These are phyloP conservation scores for Parasteatoda lunata DNA, from an alignment of 2,888 invertebrate species.

Conservation along the genomic window DNA sequence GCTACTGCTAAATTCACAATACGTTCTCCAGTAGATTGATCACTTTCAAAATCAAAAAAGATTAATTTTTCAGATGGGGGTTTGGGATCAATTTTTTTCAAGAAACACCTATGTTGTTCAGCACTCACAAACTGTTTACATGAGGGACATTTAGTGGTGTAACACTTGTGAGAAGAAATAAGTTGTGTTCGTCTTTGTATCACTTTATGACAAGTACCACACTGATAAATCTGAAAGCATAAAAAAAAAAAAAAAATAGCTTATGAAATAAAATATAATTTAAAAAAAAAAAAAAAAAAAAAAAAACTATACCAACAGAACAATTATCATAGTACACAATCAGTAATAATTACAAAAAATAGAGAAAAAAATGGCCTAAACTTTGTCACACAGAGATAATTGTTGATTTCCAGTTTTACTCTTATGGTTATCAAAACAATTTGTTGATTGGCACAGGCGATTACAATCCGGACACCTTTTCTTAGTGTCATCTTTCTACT, in stretches of 20 bases:
- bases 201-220: conserved; percentile 18
- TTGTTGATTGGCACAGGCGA: conserved; percentile 4
- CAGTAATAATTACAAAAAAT: no score
- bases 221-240: conserved; percentile 30
- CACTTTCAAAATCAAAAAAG: no score
- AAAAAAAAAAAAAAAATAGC: neutral
- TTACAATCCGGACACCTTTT: conserved; percentile 14
- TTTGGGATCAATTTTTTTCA: neutral
- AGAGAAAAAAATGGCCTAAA: no score
- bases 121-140: neutral
- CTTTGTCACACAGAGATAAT: no score
- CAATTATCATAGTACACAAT: conserved; percentile 5
- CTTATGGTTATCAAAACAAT: conserved; percentile 19
- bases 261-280: neutral
- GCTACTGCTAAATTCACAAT: conserved; percentile 27
- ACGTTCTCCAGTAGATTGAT: conserved; percentile 15
- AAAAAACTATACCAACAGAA: neutral
- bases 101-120: conserved; percentile 6
- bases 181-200: neutral
- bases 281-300: no score
- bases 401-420: neutral
- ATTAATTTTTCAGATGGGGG: neutral
- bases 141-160: conserved; percentile 2
- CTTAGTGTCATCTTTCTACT: neutral
- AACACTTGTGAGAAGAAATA: conserved; percentile 4